phyloP scores from a whole-genome alignment of 2,797 vertebrate genomes.

The Phaenicophaeus curvirostris region DNA sequence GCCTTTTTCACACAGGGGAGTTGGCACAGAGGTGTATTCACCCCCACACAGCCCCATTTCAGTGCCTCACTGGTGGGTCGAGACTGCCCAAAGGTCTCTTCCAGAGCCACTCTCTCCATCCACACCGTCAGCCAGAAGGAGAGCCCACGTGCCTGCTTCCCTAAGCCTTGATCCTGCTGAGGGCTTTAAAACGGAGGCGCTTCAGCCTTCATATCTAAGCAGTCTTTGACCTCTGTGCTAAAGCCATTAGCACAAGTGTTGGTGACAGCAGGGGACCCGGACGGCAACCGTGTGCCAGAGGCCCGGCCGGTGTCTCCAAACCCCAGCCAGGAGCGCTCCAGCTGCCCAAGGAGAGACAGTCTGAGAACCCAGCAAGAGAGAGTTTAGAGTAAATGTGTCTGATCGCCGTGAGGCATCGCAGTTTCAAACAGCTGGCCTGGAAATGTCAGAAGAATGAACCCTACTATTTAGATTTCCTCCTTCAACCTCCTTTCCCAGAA shows the following conservation, averaged over 20 bases:
- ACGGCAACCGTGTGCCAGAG: neutral
- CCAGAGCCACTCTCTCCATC: neutral
- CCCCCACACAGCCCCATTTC: neutral
- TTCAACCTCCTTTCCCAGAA: neutral
- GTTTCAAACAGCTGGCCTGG: neutral
- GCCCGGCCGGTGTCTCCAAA: accelerated
- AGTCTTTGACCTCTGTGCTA: conserved; percentile 59
- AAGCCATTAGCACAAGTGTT: neutral
- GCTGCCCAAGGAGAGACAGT: neutral
- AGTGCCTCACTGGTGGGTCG: accelerated
- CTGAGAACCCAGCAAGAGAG: accelerated
- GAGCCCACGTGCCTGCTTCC: conserved; percentile 46
- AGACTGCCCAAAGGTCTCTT: neutral
- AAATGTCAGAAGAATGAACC: neutral
- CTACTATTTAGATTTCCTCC: neutral
- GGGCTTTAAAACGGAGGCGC: conserved; percentile 56
- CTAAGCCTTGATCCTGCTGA: conserved; percentile 64
- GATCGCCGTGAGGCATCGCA: neutral
- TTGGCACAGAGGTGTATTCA: neutral
- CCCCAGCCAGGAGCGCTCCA: neutral
- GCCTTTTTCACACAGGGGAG: neutral
- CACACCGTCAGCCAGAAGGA: conserved; percentile 5
- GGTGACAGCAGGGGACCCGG: neutral
- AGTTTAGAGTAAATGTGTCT: neutral
- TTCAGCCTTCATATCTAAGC: conserved; percentile 54